Evolutionary conservation across 2,888 invertebrate species (phyloP).

Genomic region (Hypomecis punctinalis): DNA sequence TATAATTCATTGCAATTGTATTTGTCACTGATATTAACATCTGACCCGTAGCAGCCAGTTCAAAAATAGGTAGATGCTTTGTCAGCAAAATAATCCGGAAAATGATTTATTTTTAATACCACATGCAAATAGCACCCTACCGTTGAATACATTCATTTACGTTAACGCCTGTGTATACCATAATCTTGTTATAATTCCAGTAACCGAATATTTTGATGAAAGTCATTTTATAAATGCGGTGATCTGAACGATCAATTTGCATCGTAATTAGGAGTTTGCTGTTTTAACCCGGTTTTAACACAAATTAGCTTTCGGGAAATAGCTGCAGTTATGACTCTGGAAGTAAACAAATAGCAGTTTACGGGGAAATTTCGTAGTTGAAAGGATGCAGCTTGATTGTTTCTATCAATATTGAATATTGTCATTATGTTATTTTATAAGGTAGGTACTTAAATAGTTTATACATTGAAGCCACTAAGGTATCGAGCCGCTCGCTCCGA

Average conservation of each 20-base stretch:
- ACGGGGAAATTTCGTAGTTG: conserved; percentile 37
- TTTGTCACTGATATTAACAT: not conserved
- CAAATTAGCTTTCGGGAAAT: conserved; percentile 74
- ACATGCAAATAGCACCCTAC: conserved; percentile 31
- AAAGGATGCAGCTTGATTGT: conserved; percentile 13
- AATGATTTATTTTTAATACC: conserved; percentile 35
- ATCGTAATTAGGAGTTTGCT: conserved; percentile 77
- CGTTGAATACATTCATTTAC: conserved; percentile 34
- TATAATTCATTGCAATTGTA: too few species aligned
- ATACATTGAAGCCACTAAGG: too few species aligned
- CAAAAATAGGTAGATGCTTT: conserved; percentile 13
- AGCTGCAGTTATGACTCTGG: conserved; percentile 54
- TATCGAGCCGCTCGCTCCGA: too few species aligned
- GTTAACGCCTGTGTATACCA: conserved; percentile 38
- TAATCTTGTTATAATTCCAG: conserved; percentile 29
- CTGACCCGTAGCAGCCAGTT: not conserved
- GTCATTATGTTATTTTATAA: not conserved
- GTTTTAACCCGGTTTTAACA: conserved; percentile 61
- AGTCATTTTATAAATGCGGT: conserved; percentile 69
- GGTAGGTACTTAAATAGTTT: too few species aligned
- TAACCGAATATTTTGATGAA: conserved; percentile 56
- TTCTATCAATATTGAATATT: not conserved
- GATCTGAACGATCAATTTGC: conserved; percentile 79
- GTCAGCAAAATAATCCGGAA: conserved; percentile 26
- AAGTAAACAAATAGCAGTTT: conserved; percentile 53